phyloP scores from a whole-genome alignment of 2,113 vertebrate species.

The Tachuris rubrigastra region DNA sequence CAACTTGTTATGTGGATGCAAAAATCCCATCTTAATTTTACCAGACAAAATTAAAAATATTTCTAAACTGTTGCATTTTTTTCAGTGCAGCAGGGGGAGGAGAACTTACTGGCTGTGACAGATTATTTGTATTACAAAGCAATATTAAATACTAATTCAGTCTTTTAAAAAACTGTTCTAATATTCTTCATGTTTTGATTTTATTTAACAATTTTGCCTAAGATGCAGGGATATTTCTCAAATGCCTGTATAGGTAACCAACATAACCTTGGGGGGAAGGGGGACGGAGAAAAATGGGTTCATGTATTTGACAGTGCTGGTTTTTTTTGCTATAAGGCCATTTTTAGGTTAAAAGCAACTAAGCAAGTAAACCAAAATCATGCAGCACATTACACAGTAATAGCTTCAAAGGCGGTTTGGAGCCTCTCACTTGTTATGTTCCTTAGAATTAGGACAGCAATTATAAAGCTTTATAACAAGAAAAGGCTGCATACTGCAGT shows the following conservation, averaged over 20 bases:
- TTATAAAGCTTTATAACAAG: neutral
- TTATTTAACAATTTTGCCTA: neutral
- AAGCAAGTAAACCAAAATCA: neutral
- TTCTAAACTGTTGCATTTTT: neutral
- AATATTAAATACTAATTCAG: neutral
- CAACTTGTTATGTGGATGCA: neutral
- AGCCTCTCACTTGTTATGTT: neutral
- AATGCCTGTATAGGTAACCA: neutral
- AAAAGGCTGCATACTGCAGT: neutral
- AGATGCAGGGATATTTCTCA: neutral
- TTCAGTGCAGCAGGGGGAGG: neutral
- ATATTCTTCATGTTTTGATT: neutral
- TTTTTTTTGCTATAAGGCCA: neutral
- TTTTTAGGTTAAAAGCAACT: constrained; percentile 1
- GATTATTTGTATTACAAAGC: neutral
- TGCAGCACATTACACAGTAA: neutral
- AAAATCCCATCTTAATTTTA: neutral
- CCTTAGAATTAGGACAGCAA: neutral
- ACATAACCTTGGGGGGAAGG: neutral
- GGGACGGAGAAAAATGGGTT: neutral
- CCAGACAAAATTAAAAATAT: neutral
- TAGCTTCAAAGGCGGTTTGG: neutral
- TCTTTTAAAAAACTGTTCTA: neutral
- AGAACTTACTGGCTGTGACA: neutral
- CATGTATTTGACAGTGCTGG: neutral